Evolutionary conservation across 2,797 vertebrate species (phyloP), one percentile per base, ranked within the genome.

Genomic region (Yasuhikotakia modesta): DNA sequence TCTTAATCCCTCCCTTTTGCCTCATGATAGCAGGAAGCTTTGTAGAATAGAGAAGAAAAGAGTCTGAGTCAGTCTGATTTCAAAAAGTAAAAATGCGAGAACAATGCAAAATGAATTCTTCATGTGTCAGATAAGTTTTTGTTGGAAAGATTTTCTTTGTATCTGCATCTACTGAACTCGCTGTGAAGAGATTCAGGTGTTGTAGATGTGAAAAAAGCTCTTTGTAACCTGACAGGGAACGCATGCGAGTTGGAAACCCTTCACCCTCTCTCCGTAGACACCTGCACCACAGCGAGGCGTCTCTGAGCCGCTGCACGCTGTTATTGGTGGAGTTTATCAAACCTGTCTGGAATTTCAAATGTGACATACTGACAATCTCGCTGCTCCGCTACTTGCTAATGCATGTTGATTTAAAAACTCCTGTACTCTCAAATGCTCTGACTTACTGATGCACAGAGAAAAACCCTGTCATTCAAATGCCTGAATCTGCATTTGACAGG

Each of bases 141-240:
- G 72, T 60, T 60, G 30, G 22, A 73, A 67, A 76, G 50, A 65
- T 73, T 81, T 77, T 35, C 64, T 27, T 39, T 43, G 19, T 69
- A 61, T 68, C 79, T 73, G 19, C 60, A 50, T 53, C 45, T 76
- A 68, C 81, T 53, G 72, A 71, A 76, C 58, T 69, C 30, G 84
- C 81, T 76, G 79, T 70, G 35, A 24, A 73, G 63, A 64, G 81
- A 81, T 81, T 81, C 72, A 64, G 66, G 69, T 66, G 68, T 68
- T 63, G 69, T 50, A 53, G 63, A 66, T 81, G 55, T 74, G 73
- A 70, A 77, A n/a, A 69, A 63, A 78, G 48, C 58, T 81, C 69
- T 83, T 83, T 77, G 57, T 45, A 45, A 65, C 81, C 75, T 83
- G 81, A 81, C 84, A 83, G 63, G 45, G 50, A 60, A 68, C 53